Base-by-base conservation (phyloP, 2,113 vertebrate genomes). In the Barnardius zonarius region DNA sequence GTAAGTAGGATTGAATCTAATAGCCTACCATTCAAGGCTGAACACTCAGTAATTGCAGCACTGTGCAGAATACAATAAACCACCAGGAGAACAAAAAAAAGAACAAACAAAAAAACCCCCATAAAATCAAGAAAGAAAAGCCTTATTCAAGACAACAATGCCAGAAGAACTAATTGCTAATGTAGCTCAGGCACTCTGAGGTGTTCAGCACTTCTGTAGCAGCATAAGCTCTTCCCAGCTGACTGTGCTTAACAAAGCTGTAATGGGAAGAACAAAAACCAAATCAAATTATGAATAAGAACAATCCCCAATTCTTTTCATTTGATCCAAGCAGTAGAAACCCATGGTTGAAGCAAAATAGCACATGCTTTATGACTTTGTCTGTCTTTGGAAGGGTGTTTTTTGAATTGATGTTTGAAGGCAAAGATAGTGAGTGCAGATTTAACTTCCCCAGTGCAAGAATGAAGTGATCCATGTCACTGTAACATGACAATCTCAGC, bases 41-140 rank as follows among this genome's bases (percentile, higher is more conserved):
- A 90, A 51, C 55, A 73, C 51, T 68, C 81, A 31, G 52, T 79
- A 91, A 95, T 87, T 93, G 84, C 66, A 54, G 35, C 76, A 48
- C 20, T 46, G 57, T 66, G 49, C 48, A 75, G 62, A 89, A 88
- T 25, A 86, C 51, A 93, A 89, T 80, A 69, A 95, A 86, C 49
- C 57, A 86, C 8, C 3, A 0, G 16, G 30, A 31, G 11, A 5
- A 3, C 1, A 24, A 13, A 2, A 5, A 13, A 8, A 10, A 5
- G 15, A 16, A 8, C 22, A 51, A 31, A 15, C 12, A 10, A 19
- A 22, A 39, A 39, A 39, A 11, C 39, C 10, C 10, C 10, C 39
- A 39, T 39, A 39, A 39, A 43, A 43, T 43, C 15, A 43, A 2
- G 4, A 20, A 28, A 63, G 5, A 33, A 84, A 86, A 70, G 16